Conservation (phyloP, 30 jellyfish, hydroid and myxozoan species). For the Catostylus mosaicus region DNA sequence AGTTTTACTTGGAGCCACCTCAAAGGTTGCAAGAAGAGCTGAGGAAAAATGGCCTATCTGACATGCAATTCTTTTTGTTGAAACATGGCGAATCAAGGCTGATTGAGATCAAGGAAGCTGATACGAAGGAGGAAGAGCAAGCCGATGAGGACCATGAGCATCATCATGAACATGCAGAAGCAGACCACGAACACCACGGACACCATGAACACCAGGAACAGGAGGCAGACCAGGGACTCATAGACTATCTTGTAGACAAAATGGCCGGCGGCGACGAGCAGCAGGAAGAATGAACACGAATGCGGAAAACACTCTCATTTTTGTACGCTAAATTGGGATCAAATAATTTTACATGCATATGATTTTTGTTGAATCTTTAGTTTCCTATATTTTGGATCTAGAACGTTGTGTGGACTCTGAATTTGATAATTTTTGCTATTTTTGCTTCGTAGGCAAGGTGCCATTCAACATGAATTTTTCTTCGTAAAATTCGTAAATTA, state of each 20-base stretch:
- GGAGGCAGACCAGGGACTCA: conserved; percentile 58
- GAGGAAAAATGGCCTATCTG: conserved; percentile 87
- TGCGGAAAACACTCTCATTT: neutral
- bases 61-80: conserved; percentile 95
- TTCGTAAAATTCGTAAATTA: neutral
- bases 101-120: conserved; percentile 97
- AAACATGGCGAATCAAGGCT: conserved; percentile 98
- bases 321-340: conserved; percentile 3
- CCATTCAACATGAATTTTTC: too few species aligned
- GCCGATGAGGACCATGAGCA: conserved; percentile 25
- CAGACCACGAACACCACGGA: neutral
- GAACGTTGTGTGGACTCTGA: conserved; percentile 2
- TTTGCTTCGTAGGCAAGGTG: too few species aligned
- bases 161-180: conserved; percentile 37
- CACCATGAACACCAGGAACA: conserved; percentile 13
- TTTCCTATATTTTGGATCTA: neutral
- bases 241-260: conserved; percentile 68
- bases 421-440: conserved; percentile 6
- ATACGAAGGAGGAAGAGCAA: conserved; percentile 69
- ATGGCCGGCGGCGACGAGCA: conserved; percentile 30
- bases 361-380: neutral
- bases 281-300: conserved; percentile 8
- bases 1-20: conserved; percentile 96
- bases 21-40: conserved; percentile 86
- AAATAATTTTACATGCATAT: conserved; percentile 1